Evolutionary conservation across 2,888 invertebrate genomes (phyloP).

Genomic region (Tortrix viridana): DNA sequence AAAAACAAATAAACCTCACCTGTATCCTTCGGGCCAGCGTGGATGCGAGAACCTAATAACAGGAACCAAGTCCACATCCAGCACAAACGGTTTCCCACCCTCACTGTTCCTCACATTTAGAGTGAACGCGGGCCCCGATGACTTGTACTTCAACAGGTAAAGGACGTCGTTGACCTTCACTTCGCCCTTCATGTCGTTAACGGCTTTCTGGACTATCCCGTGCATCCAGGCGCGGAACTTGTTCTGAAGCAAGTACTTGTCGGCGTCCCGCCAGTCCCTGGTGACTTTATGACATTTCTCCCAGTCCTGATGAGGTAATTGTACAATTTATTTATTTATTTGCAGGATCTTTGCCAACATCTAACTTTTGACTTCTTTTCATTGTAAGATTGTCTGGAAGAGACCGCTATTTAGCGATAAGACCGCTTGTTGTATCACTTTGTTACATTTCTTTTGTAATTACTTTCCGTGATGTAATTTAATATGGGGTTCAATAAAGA

Average conservation of each 20-base stretch:
- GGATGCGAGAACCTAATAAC: constrained; percentile 75
- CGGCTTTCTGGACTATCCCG: constrained; percentile 68
- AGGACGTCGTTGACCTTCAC: constrained; percentile 58
- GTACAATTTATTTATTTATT: no score
- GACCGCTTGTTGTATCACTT: no score
- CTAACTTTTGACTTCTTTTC: no score
- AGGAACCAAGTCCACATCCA: constrained; percentile 83
- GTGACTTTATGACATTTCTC: constrained; percentile 68
- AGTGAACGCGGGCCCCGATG: constrained; percentile 84
- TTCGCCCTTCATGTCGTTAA: constrained; percentile 63
- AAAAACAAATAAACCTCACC: constrained; percentile 47
- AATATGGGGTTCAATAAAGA: no score
- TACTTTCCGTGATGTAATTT: no score
- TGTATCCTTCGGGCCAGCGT: constrained; percentile 70
- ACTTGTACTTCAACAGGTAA: constrained; percentile 63
- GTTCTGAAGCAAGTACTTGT: constrained; percentile 74
- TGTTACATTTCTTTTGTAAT: no score
- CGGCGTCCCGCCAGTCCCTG: constrained; percentile 69
- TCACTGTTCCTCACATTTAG: constrained; percentile 63
- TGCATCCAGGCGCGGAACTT: constrained; percentile 84
- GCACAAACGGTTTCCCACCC: constrained; percentile 51
- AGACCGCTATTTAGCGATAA: no score
- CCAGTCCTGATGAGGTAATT: constrained; percentile 49
- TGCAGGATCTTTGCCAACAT: no score
- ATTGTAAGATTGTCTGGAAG: no score